Conservation (phyloP, 2,888 invertebrate genomes). For the Gibbula magus region DNA sequence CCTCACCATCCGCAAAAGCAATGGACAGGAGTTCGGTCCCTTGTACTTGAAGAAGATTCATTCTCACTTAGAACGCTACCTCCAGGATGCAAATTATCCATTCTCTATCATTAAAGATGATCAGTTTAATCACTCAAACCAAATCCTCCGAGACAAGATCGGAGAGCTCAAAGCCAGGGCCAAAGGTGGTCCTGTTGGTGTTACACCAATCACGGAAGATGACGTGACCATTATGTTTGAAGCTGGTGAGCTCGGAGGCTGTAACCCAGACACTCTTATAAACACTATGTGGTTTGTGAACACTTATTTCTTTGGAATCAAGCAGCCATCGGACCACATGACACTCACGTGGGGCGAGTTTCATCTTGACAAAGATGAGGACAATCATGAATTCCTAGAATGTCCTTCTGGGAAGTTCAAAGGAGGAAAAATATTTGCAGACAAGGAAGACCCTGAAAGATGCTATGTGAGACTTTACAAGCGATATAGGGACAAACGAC, state of each 20-base stretch:
- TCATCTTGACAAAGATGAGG: not conserved
- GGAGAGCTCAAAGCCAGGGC: not conserved
- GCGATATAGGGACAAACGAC: not conserved
- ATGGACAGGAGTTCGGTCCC: slow-evolving; percentile 14
- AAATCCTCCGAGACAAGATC: not conserved
- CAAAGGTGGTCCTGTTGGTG: not conserved
- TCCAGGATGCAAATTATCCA: slow-evolving; percentile 14
- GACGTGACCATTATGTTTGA: slow-evolving; percentile 12
- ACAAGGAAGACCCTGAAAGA: not conserved
- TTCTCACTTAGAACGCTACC: not conserved
- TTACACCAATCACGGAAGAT: not conserved
- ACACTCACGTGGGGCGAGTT: slow-evolving; percentile 9
- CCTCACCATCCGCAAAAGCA: not conserved
- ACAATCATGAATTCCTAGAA: not conserved
- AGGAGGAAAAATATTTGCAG: not conserved
- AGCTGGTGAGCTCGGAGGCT: slow-evolving; percentile 7
- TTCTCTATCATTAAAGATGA: slow-evolving; percentile 18
- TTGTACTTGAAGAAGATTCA: slow-evolving; percentile 20
- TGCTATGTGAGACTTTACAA: slow-evolving; percentile 20
- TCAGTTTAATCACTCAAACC: slow-evolving; percentile 2
- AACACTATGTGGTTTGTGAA: slow-evolving; percentile 26
- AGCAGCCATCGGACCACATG: not conserved
- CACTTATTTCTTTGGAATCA: slow-evolving; percentile 18
- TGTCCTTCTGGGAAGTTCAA: not conserved
- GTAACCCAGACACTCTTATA: slow-evolving; percentile 17